Base-by-base conservation (phyloP, 2,888 invertebrate species). In the Coelinius sp. region DNA sequence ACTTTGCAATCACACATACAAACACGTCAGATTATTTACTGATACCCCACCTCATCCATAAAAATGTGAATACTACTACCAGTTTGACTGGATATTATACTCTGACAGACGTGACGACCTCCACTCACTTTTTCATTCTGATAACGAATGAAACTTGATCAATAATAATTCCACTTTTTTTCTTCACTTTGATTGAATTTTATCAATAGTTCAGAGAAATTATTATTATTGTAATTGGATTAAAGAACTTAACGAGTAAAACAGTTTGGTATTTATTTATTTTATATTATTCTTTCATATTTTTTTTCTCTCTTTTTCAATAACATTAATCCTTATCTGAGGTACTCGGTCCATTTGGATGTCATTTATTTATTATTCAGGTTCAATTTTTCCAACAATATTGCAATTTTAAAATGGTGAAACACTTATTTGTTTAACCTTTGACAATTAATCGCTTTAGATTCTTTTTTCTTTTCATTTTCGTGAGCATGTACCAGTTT, bases 401-500 rank as follows among this genome's bases (percentile, higher is more conserved):
- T 56, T 2, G 22, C n/a, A 27, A 22, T 53, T 49, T 6, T 5
- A 53, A 59, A 10, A 17, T 10, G 31, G 25, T 25, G 17, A 59
- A 59, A 31, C 31, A 59, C 20, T 2, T 59, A 17, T 20, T 4
- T 1, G 31, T 5, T 59, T 31, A 31, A 14, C 14, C 17, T 14
- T 20, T 59, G 14, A 49, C 5, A 49, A 14, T 46, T 1, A 14
- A 31, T 59, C n/a, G 7, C 20, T 59, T 59, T 3, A n/a, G n/a
- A 53, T n/a, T 17, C 31, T 56, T 56, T 14, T 27, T 17, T 35
- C 10, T 56, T n/a, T 59, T 69, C 74, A 38, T 64, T 49, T 75
- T 65, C 25, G 27, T 69, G 62, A 69, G 65, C 65, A 62, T 63
- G 25, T 62, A 35, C 56, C 69, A 31, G 46, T 65, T 41, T 71